These are phyloP conservation scores for Chauna torquata DNA, from an alignment of 2,113 vertebrate species.

Conservation along the genomic window DNA sequence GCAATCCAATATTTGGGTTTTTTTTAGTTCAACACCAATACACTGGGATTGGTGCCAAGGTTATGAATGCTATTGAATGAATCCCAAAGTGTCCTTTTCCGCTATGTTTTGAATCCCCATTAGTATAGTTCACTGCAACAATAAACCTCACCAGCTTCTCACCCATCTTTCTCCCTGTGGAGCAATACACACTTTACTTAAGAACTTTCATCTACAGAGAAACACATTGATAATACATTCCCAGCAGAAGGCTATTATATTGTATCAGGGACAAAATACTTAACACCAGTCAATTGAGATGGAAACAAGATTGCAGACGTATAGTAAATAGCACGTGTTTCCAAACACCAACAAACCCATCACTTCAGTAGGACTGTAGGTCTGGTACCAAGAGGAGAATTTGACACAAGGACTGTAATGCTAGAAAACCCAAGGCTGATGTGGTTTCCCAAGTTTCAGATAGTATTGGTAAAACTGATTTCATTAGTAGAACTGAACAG, in stretches of 20 bases:
- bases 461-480: background rate
- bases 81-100: slow-evolving; percentile 44
- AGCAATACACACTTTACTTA: slow-evolving; percentile 34
- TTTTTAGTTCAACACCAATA: slow-evolving; percentile 54
- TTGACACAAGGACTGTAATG: background rate
- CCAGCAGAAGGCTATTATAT: background rate
- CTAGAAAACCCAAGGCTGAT: background rate
- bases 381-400: background rate
- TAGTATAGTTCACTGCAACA: slow-evolving; percentile 34
- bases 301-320: background rate
- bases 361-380: background rate
- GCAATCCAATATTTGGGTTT: slow-evolving; percentile 56
- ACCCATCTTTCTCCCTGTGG: background rate
- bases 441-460: background rate
- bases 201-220: background rate
- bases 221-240: background rate
- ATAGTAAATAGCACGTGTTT: background rate
- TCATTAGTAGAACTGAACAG: background rate
- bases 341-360: background rate
- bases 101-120: slow-evolving; percentile 23
- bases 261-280: background rate
- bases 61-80: slow-evolving; percentile 50
- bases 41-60: background rate
- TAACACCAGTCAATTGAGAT: background rate
- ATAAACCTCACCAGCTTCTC: slow-evolving; percentile 32